Conservation (phyloP, 92 coral and sea anemone genomes). For the Umimayanthus chanpuru region DNA sequence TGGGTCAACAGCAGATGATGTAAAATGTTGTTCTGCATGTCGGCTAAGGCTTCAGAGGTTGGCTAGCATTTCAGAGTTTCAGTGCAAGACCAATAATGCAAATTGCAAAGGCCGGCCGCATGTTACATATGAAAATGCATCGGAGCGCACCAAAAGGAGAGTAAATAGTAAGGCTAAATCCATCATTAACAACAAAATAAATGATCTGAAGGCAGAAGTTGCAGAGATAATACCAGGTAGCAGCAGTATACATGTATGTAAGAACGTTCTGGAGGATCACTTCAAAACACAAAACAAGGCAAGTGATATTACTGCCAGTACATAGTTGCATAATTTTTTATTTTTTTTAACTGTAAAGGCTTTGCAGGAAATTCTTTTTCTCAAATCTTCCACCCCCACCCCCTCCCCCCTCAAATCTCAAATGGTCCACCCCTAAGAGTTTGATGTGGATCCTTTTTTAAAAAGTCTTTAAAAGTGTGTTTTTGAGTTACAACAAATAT, state of each 20-base stretch:
- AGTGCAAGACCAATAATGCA: not conserved
- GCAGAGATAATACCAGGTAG: constrained; percentile 1
- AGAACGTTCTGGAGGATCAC: constrained; percentile 20
- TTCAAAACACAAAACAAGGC: constrained; percentile 23
- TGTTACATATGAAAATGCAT: not conserved
- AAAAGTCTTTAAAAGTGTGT: too few relatives aligned
- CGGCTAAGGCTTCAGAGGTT: constrained; percentile 12
- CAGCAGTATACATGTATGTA: not conserved
- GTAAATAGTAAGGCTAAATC: not conserved
- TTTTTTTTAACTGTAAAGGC: too few relatives aligned
- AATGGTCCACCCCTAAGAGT: too few relatives aligned
- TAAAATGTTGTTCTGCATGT: constrained; percentile 3
- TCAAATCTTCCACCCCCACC: too few relatives aligned
- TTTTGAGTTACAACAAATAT: too few relatives aligned
- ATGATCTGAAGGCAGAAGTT: constrained; percentile 17
- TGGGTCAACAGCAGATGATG: not conserved
- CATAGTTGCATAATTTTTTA: too few relatives aligned
- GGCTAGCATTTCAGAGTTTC: not conserved
- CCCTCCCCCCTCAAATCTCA: too few relatives aligned
- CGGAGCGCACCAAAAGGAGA: not conserved
- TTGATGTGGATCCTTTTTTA: too few relatives aligned
- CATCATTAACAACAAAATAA: not conserved
- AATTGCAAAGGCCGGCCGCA: constrained; percentile 16
- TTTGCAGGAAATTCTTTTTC: too few relatives aligned
- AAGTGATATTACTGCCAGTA: not conserved